These are phyloP conservation scores for Plotosus lineatus DNA, from an alignment of 2,113 vertebrate genomes.

Conservation along the genomic window DNA sequence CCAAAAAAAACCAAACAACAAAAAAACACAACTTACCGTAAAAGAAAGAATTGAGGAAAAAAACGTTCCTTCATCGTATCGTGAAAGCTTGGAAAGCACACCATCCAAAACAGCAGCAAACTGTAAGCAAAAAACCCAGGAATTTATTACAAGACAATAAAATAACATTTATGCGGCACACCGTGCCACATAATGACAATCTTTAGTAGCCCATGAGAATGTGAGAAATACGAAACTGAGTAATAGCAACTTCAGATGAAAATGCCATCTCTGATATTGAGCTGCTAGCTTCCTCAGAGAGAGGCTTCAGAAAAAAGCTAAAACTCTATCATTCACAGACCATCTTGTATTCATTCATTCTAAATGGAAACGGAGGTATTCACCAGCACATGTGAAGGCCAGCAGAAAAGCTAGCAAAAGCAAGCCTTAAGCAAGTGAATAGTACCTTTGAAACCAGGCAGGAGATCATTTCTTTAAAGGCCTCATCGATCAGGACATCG, in stretches of 20 bases:
- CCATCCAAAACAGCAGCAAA: constrained; percentile 86
- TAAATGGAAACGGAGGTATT: constrained; percentile 36
- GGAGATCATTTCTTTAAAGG: constrained; percentile 90
- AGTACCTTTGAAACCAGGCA: constrained; percentile 92
- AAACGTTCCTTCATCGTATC: constrained; percentile 96
- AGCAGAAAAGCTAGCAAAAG: constrained; percentile 24
- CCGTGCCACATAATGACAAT: background rate
- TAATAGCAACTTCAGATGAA: constrained; percentile 34
- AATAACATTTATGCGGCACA: background rate
- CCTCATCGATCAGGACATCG: constrained; percentile 92
- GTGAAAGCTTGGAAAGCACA: constrained; percentile 89
- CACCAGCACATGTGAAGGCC: constrained; percentile 32
- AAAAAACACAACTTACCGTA: constrained; percentile 82
- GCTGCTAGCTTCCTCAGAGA: constrained; percentile 24
- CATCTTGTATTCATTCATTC: constrained; percentile 10
- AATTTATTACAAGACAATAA: constrained; percentile 10
- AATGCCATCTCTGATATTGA: constrained; percentile 26
- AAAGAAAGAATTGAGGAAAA: constrained; percentile 96
- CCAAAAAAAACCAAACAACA: constrained; percentile 35
- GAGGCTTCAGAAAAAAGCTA: constrained; percentile 5
- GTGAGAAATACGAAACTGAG: constrained; percentile 21
- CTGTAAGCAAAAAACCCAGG: constrained; percentile 62
- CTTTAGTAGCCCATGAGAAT: constrained; percentile 7
- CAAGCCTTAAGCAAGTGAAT: constrained; percentile 3
- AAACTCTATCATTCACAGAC: constrained; percentile 23